phyloP scores from a whole-genome alignment of 2,113 vertebrate genomes.

The Phrynocephalus versicolor region DNA sequence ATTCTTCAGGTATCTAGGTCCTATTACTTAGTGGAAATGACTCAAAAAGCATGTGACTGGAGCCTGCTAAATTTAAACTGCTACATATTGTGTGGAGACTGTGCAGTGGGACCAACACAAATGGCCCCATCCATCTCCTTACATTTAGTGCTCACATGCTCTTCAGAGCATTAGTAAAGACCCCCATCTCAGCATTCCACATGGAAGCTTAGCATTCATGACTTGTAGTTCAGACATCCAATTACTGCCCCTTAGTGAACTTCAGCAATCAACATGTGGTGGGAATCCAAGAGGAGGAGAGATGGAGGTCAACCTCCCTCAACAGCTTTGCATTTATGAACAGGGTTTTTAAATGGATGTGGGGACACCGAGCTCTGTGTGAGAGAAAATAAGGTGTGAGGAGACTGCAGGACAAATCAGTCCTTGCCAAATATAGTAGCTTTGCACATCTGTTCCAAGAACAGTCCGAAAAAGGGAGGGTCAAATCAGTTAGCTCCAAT shows the following conservation, averaged over 20 bases:
- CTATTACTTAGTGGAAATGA: too few species aligned
- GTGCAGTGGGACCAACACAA: too few species aligned
- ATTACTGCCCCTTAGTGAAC: not conserved
- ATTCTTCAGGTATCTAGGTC: too few species aligned
- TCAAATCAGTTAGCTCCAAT: constrained; percentile 41
- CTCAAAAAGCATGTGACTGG: too few species aligned
- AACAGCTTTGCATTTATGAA: not conserved
- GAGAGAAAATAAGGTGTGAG: not conserved
- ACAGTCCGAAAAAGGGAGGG: constrained; percentile 41
- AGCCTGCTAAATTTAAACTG: too few species aligned
- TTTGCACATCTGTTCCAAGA: constrained; percentile 33
- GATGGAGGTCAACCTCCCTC: not conserved
- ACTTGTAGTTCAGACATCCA: not conserved
- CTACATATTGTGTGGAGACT: too few species aligned
- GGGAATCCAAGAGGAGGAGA: not conserved
- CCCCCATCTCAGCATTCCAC: not conserved
- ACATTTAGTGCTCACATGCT: too few species aligned
- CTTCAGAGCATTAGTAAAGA: too few species aligned
- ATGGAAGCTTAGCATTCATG: not conserved
- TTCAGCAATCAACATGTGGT: not conserved
- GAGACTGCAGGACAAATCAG: constrained; percentile 2
- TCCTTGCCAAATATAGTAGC: not conserved
- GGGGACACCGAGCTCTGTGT: not conserved
- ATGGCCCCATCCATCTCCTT: too few species aligned
- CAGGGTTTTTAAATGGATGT: not conserved